A percentile compares a stretch with the other conserved stretches of the same genome.
Evolutionary conservation across 2,888 invertebrate genomes (phyloP).

Genomic region (Eristalis pertinax): DNA sequence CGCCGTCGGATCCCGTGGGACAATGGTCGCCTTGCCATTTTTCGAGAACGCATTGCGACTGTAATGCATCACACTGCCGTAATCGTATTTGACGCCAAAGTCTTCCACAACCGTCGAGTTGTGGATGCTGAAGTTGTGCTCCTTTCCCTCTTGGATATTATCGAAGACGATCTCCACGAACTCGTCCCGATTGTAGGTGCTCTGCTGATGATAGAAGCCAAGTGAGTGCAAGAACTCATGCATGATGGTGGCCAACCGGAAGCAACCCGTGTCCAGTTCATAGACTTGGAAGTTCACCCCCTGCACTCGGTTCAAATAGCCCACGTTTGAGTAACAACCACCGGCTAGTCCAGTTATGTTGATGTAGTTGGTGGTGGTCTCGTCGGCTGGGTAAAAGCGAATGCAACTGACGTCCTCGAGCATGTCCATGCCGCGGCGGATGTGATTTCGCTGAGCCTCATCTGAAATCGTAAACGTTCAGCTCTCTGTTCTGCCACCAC

Average conservation of each 20-base stretch:
- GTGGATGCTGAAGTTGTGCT: constrained; percentile 87
- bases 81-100: constrained; percentile 88
- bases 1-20: constrained; percentile 79
- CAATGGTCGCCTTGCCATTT: constrained; percentile 87
- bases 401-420: constrained; percentile 89
- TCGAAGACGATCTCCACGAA: constrained; percentile 84
- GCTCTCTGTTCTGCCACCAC: not conserved
- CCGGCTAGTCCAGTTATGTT: constrained; percentile 74
- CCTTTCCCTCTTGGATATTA: constrained; percentile 83
- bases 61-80: constrained; percentile 91
- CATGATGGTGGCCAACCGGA: constrained; percentile 83
- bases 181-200: constrained; percentile 87
- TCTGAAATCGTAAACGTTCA: constrained; percentile 73
- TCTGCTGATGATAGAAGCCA: constrained; percentile 92
- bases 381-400: constrained; percentile 85
- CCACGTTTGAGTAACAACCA: constrained; percentile 88
- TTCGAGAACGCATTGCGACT: constrained; percentile 87
- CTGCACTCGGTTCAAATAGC: constrained; percentile 83
- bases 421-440: constrained; percentile 86
- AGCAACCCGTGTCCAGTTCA: constrained; percentile 77
- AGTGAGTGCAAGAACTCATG: constrained; percentile 90
- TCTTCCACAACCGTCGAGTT: constrained; percentile 83
- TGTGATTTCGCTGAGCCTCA: constrained; percentile 83
- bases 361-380: constrained; percentile 74
- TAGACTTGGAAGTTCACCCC: constrained; percentile 76